Percentiles rank a stretch among this genome's conserved stretches.
phyloP scores from a whole-genome alignment of 2,888 invertebrate genomes.

The Cerastis leucographa region DNA sequence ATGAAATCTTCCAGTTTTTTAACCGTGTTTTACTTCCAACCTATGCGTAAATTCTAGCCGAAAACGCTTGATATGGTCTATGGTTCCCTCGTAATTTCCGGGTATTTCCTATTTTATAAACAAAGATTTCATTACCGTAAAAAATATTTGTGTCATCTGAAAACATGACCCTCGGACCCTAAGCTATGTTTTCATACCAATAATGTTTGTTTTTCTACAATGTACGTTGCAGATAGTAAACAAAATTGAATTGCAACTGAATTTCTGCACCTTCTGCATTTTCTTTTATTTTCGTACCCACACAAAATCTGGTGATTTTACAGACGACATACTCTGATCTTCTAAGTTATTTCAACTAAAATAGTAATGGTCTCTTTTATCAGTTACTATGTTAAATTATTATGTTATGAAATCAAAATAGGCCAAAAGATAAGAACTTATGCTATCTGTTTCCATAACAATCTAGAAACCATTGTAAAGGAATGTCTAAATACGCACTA shows the following conservation, averaged over 20 bases:
- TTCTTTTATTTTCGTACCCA: neutral
- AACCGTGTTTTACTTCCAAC: neutral
- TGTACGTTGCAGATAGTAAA: neutral
- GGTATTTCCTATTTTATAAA: neutral
- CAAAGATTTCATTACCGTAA: neutral
- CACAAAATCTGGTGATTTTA: no score
- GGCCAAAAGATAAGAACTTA: constrained; percentile 43
- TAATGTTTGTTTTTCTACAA: neutral
- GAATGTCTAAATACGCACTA: neutral
- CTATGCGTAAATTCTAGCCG: neutral
- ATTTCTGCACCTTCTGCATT: no score
- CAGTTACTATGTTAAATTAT: neutral
- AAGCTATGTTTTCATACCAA: no score
- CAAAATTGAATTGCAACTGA: neutral
- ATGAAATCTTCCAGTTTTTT: neutral
- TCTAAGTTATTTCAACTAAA: neutral
- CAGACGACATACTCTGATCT: no score
- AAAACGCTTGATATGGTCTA: neutral
- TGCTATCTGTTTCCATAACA: constrained; percentile 14
- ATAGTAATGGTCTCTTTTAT: neutral
- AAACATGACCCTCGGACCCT: neutral
- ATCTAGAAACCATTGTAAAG: constrained; percentile 20
- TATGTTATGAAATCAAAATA: constrained; percentile 40
- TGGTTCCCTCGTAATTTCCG: neutral
- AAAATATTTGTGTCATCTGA: neutral